Base-by-base conservation (phyloP, 2,113 vertebrate species). In the Crotalus horridus region DNA sequence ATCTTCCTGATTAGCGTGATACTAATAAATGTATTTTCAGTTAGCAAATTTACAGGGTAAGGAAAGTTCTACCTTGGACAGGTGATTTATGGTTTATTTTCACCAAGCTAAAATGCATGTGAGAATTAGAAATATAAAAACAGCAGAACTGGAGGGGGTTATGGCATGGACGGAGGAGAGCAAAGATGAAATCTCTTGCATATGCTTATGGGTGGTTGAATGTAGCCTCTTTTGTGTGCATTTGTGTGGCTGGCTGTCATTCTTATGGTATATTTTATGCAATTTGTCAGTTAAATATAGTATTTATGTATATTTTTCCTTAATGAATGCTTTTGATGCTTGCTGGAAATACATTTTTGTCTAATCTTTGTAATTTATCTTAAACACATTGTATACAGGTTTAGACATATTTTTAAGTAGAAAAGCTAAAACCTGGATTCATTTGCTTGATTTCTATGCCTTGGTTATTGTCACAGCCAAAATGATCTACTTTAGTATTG, bases 291-390 rank as follows among this genome's bases (percentile, higher is more conserved):
- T 90, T 93, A 85, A 89, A 54, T 86, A 56, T 94, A 94, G 53
- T 97, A 94, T 96, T 94, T 97, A 95, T 96, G 93, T 96, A 95
- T 95, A 94, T 94, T 88, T 89, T 96, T 85, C 93, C 93, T 93
- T 94, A n/a, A n/a, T n/a, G n/a, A 96, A 95, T 95, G 92, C 89
- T 93, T 86, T 89, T 91, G 11, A 48, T 91, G n/a, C 92, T 93
- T 96, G 93, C 95, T 95, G 95, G 97, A 94, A 97, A 92, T 61
- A 87, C 92, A 61, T 95, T 96, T 90, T 96, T 96, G 21, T 95
- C 64, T 89, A 51, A 96, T 97, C 94, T 93, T 93, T 92, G 3
- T 96, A 94, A 93, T 81, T 91, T 96, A 90, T 95, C 94, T 69
- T 90, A 93, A 94, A 96, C 87, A 86, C 95, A 95, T 93, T 94